Evolutionary conservation across 2,888 invertebrate species (phyloP).

Genomic region (Melikaiella ostensackeni): DNA sequence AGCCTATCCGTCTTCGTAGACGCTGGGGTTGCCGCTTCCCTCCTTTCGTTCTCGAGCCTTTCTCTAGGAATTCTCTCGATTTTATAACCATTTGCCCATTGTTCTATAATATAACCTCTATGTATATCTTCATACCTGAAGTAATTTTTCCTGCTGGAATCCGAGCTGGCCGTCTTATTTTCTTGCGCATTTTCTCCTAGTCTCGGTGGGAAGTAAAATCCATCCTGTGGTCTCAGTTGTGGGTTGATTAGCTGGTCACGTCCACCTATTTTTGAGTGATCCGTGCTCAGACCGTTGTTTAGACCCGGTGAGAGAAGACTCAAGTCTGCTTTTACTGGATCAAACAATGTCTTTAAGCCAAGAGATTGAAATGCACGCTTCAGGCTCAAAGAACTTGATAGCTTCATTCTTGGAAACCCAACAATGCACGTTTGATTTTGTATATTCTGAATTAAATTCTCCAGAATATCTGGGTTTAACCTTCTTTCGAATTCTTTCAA

Average conservation of each 20-base stretch:
- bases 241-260: neutral
- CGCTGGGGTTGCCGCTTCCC: neutral
- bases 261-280: neutral
- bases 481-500: conserved; percentile 78
- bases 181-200: conserved; percentile 2
- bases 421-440: conserved; percentile 79
- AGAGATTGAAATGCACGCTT: conserved; percentile 79
- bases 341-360: conserved; percentile 83
- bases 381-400: conserved; percentile 81
- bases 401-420: conserved; percentile 85
- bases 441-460: conserved; percentile 78
- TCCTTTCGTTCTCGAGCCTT: conserved; percentile 39
- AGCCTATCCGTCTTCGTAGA: conserved; percentile 53
- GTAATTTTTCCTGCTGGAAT: conserved; percentile 52
- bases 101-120: conserved; percentile 62
- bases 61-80: conserved; percentile 54
- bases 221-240: conserved; percentile 23
- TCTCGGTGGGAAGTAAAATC: conserved; percentile 37
- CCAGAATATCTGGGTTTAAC: conserved; percentile 78
- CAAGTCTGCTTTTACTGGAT: conserved; percentile 82
- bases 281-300: conserved; percentile 14
- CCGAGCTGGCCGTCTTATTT: neutral
- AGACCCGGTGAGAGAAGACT: conserved; percentile 82
- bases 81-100: conserved; percentile 67
- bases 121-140: conserved; percentile 65